A percentile compares a stretch with the other conserved stretches of the same genome.
Conservation (phyloP, 2,888 invertebrate genomes). For the Zonitis immaculata region DNA sequence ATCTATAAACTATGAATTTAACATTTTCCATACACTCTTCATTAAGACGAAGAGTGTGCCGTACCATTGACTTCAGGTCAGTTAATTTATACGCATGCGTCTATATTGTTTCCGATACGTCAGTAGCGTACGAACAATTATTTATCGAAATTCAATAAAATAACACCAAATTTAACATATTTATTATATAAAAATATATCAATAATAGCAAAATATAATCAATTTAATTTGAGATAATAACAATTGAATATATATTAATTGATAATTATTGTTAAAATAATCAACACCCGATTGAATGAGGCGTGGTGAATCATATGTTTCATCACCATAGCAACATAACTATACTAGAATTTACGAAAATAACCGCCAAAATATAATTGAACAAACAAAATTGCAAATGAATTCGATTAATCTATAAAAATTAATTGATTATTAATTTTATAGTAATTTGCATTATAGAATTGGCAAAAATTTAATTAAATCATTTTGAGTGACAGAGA, state of each 20-base stretch:
- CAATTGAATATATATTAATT: not conserved
- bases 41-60: constrained; percentile 32
- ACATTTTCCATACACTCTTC: constrained; percentile 31
- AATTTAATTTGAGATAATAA: not conserved
- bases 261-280: not conserved
- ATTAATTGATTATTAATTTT: too few relatives aligned
- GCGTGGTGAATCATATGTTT: constrained; percentile 37
- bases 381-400: constrained; percentile 2
- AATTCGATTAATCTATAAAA: too few relatives aligned
- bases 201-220: not conserved
- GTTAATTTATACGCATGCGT: constrained; percentile 27
- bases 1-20: constrained; percentile 29
- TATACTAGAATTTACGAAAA: constrained; percentile 15
- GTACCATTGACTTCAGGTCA: constrained; percentile 35
- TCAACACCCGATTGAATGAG: constrained; percentile 10
- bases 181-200: not conserved
- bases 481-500: not conserved
- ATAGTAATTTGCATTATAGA: not conserved
- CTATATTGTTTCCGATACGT: constrained; percentile 25
- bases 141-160: not conserved
- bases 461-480: not conserved
- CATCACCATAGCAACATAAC: constrained; percentile 28
- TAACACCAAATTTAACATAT: not conserved
- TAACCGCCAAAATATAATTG: constrained; percentile 15
- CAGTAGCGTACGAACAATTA: constrained; percentile 12